Percentiles rank a stretch among this genome's conserved stretches.
phyloP scores from a whole-genome alignment of 2,113 vertebrate species.

The Polypterus bichir region DNA sequence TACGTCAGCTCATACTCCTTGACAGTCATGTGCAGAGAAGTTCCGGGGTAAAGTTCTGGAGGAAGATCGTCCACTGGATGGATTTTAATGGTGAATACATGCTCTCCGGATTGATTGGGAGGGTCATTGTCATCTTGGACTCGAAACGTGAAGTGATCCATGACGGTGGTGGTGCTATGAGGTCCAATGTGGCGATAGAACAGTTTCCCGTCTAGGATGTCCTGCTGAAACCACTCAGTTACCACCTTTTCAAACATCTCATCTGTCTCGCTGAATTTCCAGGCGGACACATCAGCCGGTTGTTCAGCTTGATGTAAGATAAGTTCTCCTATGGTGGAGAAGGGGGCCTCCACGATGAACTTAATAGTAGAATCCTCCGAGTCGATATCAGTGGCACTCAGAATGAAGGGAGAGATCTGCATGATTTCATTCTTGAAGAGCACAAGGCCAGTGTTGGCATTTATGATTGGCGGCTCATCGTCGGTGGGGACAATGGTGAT shows the following conservation, averaged over 20 bases:
- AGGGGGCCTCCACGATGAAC: slow-evolving; percentile 44
- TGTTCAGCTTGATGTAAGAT: slow-evolving; percentile 48
- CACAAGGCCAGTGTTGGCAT: slow-evolving; percentile 49
- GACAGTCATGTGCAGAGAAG: slow-evolving; percentile 39
- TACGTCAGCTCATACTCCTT: slow-evolving; percentile 37
- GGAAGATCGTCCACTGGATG: slow-evolving; percentile 31
- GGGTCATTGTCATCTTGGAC: slow-evolving; percentile 64
- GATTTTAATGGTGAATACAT: slow-evolving; percentile 31
- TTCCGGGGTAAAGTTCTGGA: slow-evolving; percentile 32
- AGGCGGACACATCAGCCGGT: slow-evolving; percentile 36
- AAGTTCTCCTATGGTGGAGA: slow-evolving; percentile 42
- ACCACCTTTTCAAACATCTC: slow-evolving; percentile 62
- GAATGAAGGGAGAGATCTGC: slow-evolving; percentile 58
- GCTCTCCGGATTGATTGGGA: slow-evolving; percentile 50
- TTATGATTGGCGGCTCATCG: slow-evolving; percentile 56
- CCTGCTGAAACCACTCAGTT: slow-evolving; percentile 59
- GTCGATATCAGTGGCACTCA: slow-evolving; percentile 62
- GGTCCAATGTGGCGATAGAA: slow-evolving; percentile 55
- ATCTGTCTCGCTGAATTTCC: slow-evolving; percentile 49
- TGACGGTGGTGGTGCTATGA: slow-evolving; percentile 41
- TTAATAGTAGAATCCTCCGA: slow-evolving; percentile 57
- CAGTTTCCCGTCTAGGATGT: slow-evolving; percentile 60
- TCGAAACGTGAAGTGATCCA: slow-evolving; percentile 44
- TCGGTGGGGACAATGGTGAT: slow-evolving; percentile 60
- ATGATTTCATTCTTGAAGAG: slow-evolving; percentile 52